Evolutionary conservation across 1,140 invertebrate genomes (phyloP).

Genomic region (Vanessa tameamea): DNA sequence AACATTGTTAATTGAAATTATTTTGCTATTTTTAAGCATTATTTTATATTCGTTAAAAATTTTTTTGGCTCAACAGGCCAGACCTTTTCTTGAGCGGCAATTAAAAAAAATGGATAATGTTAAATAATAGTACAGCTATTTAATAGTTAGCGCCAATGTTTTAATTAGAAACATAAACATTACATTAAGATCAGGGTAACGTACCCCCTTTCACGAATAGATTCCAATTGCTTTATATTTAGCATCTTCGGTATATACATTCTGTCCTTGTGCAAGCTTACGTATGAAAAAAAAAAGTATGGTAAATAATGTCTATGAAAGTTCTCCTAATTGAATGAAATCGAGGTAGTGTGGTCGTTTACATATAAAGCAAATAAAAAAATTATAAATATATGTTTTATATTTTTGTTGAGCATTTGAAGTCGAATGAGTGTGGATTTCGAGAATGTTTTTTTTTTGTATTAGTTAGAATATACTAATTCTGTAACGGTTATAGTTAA

Average conservation of each 20-base stretch:
- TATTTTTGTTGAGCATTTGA: no score
- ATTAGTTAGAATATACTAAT: no score
- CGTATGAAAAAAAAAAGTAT: conserved; percentile 80
- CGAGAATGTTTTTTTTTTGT: no score
- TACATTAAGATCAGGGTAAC: conserved; percentile 77
- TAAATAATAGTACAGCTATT: not conserved
- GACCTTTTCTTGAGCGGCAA: not conserved
- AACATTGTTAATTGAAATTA: no score
- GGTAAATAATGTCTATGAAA: conserved; percentile 25
- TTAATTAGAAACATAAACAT: conserved; percentile 47
- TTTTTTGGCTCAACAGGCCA: not conserved
- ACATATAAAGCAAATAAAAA: not conserved
- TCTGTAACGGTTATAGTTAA: no score
- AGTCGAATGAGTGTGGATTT: no score
- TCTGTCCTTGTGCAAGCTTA: conserved; percentile 94
- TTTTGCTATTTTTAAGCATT: not conserved
- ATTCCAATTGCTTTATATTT: conserved; percentile 92
- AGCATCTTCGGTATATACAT: conserved; percentile 93
- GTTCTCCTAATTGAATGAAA: not conserved
- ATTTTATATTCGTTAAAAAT: not conserved
- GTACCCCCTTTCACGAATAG: conserved; percentile 92
- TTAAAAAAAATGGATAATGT: not conserved
- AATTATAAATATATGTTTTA: not conserved
- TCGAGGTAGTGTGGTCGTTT: not conserved
- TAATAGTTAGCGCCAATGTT: conserved; percentile 46